Evolutionary conservation across 2,888 invertebrate species (phyloP), one percentile per base, ranked within the genome.

Genomic region (Cynaeus angustus): DNA sequence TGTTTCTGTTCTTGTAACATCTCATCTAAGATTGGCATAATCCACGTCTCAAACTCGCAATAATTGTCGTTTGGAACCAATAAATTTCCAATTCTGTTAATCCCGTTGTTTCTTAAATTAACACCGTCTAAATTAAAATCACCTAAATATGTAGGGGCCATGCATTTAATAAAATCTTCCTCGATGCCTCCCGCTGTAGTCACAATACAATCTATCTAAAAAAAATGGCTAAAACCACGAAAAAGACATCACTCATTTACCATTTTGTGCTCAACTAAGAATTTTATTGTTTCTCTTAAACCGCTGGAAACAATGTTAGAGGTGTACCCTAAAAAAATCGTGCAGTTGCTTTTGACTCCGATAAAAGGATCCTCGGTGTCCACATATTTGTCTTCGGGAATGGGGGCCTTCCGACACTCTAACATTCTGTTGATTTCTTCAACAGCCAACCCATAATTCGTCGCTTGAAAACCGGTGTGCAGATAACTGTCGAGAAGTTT

Each of bases 1-100:
- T 91, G 90, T 64, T 91, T 90, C 84, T 99, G 99, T 82, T 99
- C 97, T 43, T 89, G 86, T 5, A 98, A 83, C 94, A 99, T 94
- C 83, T 93, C 90, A 81, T 98, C 94, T 2, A 99, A 87, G 72
- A 96, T 88, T 0, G 99, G 99, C 86, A 94, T 95, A 0, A 98
- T 88, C 99, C 99, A 99, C 81, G 97, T 95, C 85, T 99, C 98
- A 86, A 99, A 99, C 77, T 91, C 89, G 81, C 99, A 99, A 84
- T 99, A 99, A 86, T 99, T 99, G 79, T 97, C 93, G 86, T 99
- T 99, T 0, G 99, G 99, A 0, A 99, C 97, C 52, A 99, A 87
- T 45, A 99, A 88, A 86, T 99, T 99, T 37, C 96, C 96, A 74
- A 88, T 89, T 41, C 88, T 83, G 84, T 98, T 98, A 59, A 98